Evolutionary conservation across 2,113 vertebrate genomes (phyloP).

Genomic region (Furnarius figulus): DNA sequence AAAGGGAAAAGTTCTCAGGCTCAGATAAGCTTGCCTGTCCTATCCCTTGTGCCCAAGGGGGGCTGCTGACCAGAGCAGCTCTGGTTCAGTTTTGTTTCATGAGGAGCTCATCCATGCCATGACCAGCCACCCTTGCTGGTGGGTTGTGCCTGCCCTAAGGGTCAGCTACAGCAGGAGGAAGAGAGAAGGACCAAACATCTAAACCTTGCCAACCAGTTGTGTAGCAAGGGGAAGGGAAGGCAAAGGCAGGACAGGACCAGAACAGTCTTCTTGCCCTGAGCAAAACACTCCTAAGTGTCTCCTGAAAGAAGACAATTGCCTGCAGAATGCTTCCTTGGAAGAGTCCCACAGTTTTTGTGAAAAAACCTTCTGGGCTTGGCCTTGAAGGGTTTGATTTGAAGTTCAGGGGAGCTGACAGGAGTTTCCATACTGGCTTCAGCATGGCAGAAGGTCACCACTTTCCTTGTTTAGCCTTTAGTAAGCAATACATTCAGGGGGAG

Average conservation of each 20-base stretch:
- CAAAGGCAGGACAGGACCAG: not conserved
- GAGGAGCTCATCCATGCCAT: not conserved
- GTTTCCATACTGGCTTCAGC: not conserved
- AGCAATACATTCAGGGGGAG: not conserved
- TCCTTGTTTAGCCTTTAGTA: not conserved
- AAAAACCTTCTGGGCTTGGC: not conserved
- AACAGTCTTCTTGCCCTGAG: not conserved
- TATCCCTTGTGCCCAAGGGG: not conserved
- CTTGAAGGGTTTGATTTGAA: not conserved
- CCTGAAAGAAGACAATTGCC: not conserved
- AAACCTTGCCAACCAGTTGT: not conserved
- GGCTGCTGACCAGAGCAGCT: not conserved
- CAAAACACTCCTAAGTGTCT: not conserved
- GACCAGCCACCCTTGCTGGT: not conserved
- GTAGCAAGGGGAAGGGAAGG: not conserved
- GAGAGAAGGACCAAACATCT: not conserved
- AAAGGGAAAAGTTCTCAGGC: not conserved
- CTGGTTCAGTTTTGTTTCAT: not conserved
- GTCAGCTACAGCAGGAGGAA: not conserved
- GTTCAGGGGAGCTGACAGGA: not conserved
- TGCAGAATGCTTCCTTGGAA: not conserved
- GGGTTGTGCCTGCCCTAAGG: not conserved
- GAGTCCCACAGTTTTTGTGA: not conserved
- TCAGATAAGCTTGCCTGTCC: not conserved
- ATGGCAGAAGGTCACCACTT: not conserved